Evolutionary conservation across 2,888 invertebrate species (phyloP).

Genomic region (Cenopis cana): DNA sequence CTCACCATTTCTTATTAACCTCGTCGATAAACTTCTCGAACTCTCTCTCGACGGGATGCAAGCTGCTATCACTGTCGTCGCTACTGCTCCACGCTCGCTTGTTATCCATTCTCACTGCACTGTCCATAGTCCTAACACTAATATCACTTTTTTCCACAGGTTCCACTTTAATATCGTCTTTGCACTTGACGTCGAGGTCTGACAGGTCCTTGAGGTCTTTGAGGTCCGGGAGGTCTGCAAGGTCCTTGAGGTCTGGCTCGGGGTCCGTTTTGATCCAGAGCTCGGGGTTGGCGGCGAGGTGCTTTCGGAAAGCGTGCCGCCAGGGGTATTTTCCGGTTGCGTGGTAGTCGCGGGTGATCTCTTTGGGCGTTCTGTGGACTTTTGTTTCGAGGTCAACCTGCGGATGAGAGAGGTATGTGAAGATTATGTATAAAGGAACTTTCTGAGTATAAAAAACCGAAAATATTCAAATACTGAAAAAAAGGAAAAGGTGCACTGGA

Average conservation of each 20-base stretch:
- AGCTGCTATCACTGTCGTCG: conserved; percentile 73
- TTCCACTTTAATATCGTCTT: conserved; percentile 43
- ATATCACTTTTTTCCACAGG: conserved; percentile 63
- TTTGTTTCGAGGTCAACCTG: conserved; percentile 75
- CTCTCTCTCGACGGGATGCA: conserved; percentile 75
- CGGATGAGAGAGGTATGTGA: background rate
- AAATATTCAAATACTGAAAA: too few relatives aligned
- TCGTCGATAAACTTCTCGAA: conserved; percentile 77
- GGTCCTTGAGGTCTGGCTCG: conserved; percentile 45
- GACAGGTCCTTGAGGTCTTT: conserved; percentile 47
- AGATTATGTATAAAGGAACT: background rate
- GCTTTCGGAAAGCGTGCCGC: conserved; percentile 74
- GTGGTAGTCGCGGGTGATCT: conserved; percentile 74
- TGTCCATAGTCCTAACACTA: conserved; percentile 68
- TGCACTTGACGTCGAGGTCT: conserved; percentile 41
- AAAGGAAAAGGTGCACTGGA: too few relatives aligned
- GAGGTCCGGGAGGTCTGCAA: conserved; percentile 49
- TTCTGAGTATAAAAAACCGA: background rate
- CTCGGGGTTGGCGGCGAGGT: conserved; percentile 65
- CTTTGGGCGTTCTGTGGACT: conserved; percentile 72
- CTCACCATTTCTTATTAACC: conserved; percentile 80
- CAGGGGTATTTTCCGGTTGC: conserved; percentile 74
- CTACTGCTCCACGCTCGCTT: conserved; percentile 72
- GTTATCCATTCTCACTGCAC: conserved; percentile 62
- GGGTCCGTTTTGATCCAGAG: conserved; percentile 58